A percentile compares a stretch with the other conserved stretches of the same genome.
phyloP scores from a whole-genome alignment of 2,888 invertebrate species.

The Bellardia pandia region DNA sequence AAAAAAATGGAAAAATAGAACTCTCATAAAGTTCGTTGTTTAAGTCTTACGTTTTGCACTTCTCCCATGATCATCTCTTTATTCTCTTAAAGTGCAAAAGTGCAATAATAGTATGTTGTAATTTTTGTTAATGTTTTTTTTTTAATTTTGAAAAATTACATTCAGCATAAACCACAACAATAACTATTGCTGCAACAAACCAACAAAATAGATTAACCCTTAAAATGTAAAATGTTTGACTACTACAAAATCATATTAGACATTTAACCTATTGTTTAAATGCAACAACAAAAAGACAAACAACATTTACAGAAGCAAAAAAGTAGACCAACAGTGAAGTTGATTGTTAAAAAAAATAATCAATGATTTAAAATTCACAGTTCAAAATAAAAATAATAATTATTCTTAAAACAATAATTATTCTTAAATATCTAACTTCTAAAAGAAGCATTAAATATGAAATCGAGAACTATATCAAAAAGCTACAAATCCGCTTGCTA shows the following conservation, averaged over 20 bases:
- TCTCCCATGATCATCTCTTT: background rate
- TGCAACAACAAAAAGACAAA: background rate
- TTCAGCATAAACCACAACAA: background rate
- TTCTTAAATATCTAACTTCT: no score
- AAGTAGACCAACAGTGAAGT: background rate
- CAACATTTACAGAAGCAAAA: background rate
- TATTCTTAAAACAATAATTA: no score
- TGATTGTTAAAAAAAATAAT: background rate
- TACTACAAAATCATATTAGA: conserved; percentile 27
- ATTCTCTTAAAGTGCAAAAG: no score
- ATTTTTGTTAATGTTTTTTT: conserved; percentile 27
- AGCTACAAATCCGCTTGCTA: no score
- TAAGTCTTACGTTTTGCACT: conserved; percentile 33
- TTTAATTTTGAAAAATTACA: background rate
- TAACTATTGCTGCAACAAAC: background rate
- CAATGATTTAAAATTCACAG: no score
- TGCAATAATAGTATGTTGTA: conserved; percentile 2
- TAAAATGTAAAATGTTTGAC: conserved; percentile 29
- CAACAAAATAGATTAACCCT: conserved; percentile 30
- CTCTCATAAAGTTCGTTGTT: conserved; percentile 9
- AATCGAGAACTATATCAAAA: no score
- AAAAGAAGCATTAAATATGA: no score
- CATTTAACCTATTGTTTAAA: conserved; percentile 50
- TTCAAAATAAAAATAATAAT: no score
- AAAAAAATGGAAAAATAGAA: background rate